A percentile compares a stretch with the other conserved stretches of the same genome.
These are phyloP conservation scores for Notodonta dromedarius DNA, from an alignment of 2,888 invertebrate genomes.

Conservation along the genomic window DNA sequence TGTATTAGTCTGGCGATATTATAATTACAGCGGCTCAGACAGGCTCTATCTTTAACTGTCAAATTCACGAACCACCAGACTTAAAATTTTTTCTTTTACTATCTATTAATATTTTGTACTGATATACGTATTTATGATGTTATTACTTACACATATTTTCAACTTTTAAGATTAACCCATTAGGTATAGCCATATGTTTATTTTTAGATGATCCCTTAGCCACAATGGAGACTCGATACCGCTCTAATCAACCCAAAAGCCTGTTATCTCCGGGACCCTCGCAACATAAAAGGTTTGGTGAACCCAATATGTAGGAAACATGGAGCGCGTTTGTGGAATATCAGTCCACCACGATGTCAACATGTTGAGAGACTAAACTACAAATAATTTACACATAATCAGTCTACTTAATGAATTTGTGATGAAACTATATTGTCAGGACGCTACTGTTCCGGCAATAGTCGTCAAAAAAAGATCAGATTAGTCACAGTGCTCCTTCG, in stretches of 20 bases:
- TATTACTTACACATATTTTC: not conserved
- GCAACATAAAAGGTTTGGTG: constrained; percentile 18
- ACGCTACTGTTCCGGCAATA: too few relatives aligned
- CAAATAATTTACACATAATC: not conserved
- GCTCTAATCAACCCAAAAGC: constrained; percentile 6
- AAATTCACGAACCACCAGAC: too few relatives aligned
- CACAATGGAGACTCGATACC: constrained; percentile 11
- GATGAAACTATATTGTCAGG: too few relatives aligned
- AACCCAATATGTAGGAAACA: constrained; percentile 6
- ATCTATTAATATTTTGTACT: too few relatives aligned
- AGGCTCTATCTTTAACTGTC: too few relatives aligned
- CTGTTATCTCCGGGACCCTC: constrained; percentile 4
- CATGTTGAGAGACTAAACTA: not conserved
- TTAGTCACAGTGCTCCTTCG: too few relatives aligned
- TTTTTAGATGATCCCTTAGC: constrained; percentile 9
- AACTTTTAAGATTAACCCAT: not conserved
- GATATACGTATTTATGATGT: too few relatives aligned
- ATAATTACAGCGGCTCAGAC: too few relatives aligned
- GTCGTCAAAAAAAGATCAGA: too few relatives aligned
- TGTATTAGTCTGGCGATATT: too few relatives aligned
- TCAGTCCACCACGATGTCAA: not conserved
- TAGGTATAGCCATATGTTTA: constrained; percentile 1
- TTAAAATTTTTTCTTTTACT: too few relatives aligned
- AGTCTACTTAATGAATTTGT: too few relatives aligned
- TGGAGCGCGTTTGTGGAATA: constrained; percentile 11